Evolutionary conservation across 2,113 vertebrate genomes (phyloP).

Genomic region (Anseranas semipalmata): DNA sequence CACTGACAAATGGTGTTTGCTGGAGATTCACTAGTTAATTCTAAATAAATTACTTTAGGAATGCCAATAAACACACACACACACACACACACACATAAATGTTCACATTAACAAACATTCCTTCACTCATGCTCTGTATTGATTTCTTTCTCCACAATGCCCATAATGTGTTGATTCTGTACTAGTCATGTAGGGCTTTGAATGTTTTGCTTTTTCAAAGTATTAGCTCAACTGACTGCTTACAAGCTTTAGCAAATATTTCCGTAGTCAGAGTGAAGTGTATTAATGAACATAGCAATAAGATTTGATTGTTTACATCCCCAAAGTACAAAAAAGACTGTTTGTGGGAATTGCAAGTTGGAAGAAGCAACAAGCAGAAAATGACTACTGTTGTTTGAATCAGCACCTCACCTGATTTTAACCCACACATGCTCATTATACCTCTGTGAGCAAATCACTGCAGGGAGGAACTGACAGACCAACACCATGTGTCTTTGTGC

Average conservation of each 20-base stretch:
- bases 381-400: background rate
- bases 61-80: background rate
- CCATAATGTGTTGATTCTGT: background rate
- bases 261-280: background rate
- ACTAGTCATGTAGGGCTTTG: background rate
- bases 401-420: background rate
- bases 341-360: background rate
- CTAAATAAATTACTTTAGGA: background rate
- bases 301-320: background rate
- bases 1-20: background rate
- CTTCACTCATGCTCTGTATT: background rate
- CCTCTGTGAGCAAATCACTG: background rate
- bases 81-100: background rate
- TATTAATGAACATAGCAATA: background rate
- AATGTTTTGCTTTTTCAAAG: background rate
- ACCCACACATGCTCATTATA: background rate
- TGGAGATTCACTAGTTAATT: background rate
- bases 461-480: background rate
- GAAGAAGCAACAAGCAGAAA: background rate
- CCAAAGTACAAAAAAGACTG: background rate
- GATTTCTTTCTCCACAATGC: background rate
- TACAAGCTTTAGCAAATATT: background rate
- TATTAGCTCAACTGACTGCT: background rate
- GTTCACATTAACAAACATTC: background rate
- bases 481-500: fast-evolving